A percentile compares a stretch with the other conserved stretches of the same genome.
Conservation (phyloP, 2,113 vertebrate genomes). For the Pteronura brasiliensis region DNA sequence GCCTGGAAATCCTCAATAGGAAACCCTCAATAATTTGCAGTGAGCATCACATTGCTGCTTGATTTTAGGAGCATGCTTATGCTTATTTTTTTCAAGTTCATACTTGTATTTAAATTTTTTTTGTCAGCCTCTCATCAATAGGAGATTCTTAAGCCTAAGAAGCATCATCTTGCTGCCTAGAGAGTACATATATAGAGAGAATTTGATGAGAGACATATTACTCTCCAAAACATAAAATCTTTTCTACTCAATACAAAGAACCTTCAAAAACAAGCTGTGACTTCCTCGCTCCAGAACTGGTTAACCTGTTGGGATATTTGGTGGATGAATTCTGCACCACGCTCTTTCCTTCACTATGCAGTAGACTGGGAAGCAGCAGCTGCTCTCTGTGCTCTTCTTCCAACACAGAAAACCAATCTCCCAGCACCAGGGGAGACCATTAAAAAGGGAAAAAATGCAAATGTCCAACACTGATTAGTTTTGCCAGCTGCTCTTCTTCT, state of each 20-base stretch:
- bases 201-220: conserved; percentile 76
- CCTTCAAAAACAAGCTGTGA: conserved; percentile 83
- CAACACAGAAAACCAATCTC: conserved; percentile 79
- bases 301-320: conserved; percentile 87
- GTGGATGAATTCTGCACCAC: conserved; percentile 87
- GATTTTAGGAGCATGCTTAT: neutral
- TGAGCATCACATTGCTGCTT: neutral
- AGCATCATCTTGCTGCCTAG: conserved; percentile 70
- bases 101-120: conserved; percentile 26
- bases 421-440: conserved; percentile 81
- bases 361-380: conserved; percentile 79
- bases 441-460: conserved; percentile 81
- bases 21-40: neutral
- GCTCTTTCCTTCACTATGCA: conserved; percentile 76
- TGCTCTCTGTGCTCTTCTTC: conserved; percentile 79
- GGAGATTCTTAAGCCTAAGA: conserved; percentile 57
- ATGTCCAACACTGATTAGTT: conserved; percentile 82
- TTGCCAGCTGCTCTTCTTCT: conserved; percentile 84
- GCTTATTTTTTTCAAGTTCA: conserved; percentile 26
- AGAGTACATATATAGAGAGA: neutral
- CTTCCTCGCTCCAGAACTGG: conserved; percentile 82
- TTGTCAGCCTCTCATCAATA: conserved; percentile 11
- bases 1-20: neutral
- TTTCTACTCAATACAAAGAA: conserved; percentile 73
- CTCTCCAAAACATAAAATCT: conserved; percentile 76